Evolutionary conservation across 2,113 vertebrate species (phyloP).

Genomic region (Natator depressus): DNA sequence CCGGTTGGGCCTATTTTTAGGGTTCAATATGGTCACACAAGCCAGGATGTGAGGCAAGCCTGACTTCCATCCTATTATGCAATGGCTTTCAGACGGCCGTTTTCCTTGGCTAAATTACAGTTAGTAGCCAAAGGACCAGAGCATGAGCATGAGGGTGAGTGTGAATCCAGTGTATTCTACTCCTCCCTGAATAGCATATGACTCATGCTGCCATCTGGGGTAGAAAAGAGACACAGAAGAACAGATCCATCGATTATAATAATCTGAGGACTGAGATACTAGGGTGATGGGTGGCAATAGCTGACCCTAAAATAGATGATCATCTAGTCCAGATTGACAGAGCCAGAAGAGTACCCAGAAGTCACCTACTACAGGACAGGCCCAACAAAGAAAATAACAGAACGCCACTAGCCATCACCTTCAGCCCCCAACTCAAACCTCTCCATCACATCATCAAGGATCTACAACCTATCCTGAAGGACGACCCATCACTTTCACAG

Average conservation of each 20-base stretch:
- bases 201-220: not conserved
- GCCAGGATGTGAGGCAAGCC: not conserved
- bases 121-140: not conserved
- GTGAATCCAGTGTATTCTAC: not conserved
- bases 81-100: fast-evolving
- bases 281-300: not conserved
- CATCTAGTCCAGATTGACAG: not conserved
- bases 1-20: not conserved
- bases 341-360: no score
- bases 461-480: no score
- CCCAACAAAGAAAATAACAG: no score
- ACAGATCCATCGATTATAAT: fast-evolving
- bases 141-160: fast-evolving
- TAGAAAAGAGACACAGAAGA: not conserved
- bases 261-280: fast-evolving
- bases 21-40: fast-evolving
- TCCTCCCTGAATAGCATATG: not conserved
- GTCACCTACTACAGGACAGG: no score
- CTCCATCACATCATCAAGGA: no score
- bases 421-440: no score
- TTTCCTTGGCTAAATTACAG: not conserved
- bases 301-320: not conserved
- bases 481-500: no score
- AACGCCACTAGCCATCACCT: no score
- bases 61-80: fast-evolving